Conservation (phyloP, 2,797 vertebrate genomes). For the Gambusia yucatana region DNA sequence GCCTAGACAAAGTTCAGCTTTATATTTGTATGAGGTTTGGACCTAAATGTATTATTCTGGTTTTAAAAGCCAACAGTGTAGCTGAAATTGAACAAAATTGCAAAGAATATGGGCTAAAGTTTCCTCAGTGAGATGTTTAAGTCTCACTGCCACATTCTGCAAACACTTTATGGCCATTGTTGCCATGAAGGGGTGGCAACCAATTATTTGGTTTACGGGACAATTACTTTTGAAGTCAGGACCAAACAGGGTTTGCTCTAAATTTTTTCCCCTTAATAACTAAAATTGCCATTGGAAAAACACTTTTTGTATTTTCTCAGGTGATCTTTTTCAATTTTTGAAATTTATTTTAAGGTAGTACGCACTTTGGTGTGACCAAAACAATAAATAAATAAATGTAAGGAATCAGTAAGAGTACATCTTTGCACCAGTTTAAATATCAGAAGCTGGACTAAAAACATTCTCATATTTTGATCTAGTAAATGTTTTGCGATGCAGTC, state of each 20-base stretch:
- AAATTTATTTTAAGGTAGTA: neutral
- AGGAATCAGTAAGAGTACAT: neutral
- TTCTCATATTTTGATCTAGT: neutral
- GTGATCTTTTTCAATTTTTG: neutral
- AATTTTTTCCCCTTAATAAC: neutral
- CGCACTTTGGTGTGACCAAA: neutral
- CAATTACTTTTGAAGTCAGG: neutral
- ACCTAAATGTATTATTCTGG: neutral
- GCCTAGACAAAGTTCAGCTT: neutral
- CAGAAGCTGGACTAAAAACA: neutral
- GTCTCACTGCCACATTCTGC: neutral
- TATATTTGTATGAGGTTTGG: neutral
- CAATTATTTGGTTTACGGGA: neutral
- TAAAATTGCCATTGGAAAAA: neutral
- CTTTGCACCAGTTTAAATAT: neutral
- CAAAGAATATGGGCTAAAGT: neutral
- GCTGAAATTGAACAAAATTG: neutral
- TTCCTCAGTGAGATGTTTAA: neutral
- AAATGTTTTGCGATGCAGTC: neutral
- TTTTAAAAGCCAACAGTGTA: neutral
- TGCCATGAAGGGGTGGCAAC: neutral
- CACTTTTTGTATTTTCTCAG: neutral
- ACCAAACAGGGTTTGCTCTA: neutral
- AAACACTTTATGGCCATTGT: neutral
- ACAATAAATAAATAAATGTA: neutral